Conservation (phyloP, 2,888 invertebrate species). For the Loripinus fragilis region DNA sequence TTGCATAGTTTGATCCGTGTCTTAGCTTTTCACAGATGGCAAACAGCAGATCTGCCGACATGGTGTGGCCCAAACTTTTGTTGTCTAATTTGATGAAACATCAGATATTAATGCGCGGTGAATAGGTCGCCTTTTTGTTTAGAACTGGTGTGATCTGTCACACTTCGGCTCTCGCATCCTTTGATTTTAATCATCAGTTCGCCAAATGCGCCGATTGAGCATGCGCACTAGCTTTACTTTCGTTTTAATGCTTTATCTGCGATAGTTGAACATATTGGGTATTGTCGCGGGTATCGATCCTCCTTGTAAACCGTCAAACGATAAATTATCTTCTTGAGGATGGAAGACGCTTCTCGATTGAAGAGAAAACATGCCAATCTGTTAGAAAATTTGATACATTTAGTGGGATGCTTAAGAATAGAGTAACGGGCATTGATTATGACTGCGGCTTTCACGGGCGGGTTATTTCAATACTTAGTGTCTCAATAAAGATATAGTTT, state of each 20-base stretch:
- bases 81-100: slow-evolving; percentile 34
- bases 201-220: slow-evolving; percentile 69
- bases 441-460: not conserved
- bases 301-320: slow-evolving; percentile 14
- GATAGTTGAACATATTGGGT: slow-evolving; percentile 40
- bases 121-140: slow-evolving; percentile 12
- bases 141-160: slow-evolving; percentile 3
- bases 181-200: slow-evolving; percentile 7
- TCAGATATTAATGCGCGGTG: slow-evolving; percentile 52
- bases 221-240: slow-evolving; percentile 65
- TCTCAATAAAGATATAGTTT: not conserved
- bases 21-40: too few relatives aligned
- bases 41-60: too few relatives aligned
- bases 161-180: not conserved
- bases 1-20: too few relatives aligned
- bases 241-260: slow-evolving; percentile 46
- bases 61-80: slow-evolving; percentile 23
- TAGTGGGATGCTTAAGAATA: not conserved
- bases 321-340: slow-evolving; percentile 6
- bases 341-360: slow-evolving; percentile 28
- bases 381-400: slow-evolving; percentile 53
- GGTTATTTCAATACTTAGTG: not conserved
- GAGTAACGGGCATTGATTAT: not conserved
- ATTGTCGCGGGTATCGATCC: slow-evolving; percentile 47
- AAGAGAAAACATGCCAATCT: slow-evolving; percentile 54